A percentile compares a stretch with the other conserved stretches of the same genome.
Conservation (phyloP, 2,797 vertebrate genomes). For the Podarcis lilfordi region DNA sequence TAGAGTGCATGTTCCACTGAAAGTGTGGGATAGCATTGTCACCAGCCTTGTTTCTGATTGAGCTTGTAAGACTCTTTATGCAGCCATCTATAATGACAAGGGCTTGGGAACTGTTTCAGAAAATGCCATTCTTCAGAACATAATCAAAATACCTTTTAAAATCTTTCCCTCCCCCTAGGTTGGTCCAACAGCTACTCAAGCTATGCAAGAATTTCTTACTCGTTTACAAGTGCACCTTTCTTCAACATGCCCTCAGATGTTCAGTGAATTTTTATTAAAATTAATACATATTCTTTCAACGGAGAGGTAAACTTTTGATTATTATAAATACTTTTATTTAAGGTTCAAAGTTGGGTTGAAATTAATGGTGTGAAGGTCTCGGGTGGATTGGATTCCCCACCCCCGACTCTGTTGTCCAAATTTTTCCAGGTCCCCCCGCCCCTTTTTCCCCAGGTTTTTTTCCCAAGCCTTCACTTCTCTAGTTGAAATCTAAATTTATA, state of each 20-base stretch:
- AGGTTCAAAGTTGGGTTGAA: background rate
- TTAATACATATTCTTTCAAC: conserved; percentile 97
- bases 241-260: conserved; percentile 95
- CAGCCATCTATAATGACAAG: background rate
- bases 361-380: background rate
- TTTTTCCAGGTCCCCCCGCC: too few species aligned
- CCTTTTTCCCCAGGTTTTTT: too few species aligned
- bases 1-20: background rate
- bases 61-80: background rate
- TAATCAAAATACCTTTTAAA: background rate
- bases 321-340: background rate
- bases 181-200: conserved; percentile 97
- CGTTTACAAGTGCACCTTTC: conserved; percentile 97
- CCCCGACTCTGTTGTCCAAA: too few species aligned
- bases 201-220: conserved; percentile 98
- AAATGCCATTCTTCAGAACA: background rate
- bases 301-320: conserved; percentile 86
- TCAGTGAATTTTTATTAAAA: conserved; percentile 98
- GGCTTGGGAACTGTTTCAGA: background rate
- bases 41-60: background rate
- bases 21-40: background rate
- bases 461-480: too few species aligned
- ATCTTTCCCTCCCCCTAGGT: conserved; percentile 77
- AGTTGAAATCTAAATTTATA: conserved; percentile 13
- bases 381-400: too few species aligned